phyloP scores from a whole-genome alignment of 2,797 vertebrate genomes.

The Echiichthys vipera region DNA sequence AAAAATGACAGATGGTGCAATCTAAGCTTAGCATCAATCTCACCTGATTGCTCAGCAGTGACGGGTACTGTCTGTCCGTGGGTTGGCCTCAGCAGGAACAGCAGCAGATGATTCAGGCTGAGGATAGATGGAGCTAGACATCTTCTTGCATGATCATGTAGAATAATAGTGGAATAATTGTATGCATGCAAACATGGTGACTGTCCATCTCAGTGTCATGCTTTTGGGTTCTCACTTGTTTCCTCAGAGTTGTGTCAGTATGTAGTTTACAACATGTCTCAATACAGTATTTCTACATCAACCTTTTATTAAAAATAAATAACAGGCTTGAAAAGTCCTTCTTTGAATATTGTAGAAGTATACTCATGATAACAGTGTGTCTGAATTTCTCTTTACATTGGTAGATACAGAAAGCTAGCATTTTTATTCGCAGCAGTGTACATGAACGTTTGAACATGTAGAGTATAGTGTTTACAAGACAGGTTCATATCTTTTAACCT shows the following conservation, averaged over 20 bases:
- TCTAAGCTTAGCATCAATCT: constrained; percentile 56
- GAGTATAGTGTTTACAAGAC: constrained; percentile 48
- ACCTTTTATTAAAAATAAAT: constrained; percentile 75
- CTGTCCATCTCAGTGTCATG: no score
- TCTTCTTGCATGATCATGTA: constrained; percentile 19
- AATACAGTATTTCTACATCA: constrained; percentile 66
- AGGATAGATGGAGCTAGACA: constrained; percentile 32
- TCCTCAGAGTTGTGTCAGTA: constrained; percentile 1
- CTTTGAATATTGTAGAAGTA: constrained; percentile 53
- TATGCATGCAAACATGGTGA: no score
- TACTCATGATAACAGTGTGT: constrained; percentile 50
- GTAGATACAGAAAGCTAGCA: constrained; percentile 36
- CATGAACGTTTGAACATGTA: constrained; percentile 54
- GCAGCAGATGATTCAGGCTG: constrained; percentile 8
- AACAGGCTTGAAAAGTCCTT: constrained; percentile 64
- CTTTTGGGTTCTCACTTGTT: no score
- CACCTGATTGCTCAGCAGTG: constrained; percentile 51
- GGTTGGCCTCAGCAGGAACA: constrained; percentile 28
- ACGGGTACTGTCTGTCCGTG: constrained; percentile 42
- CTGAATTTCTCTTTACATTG: constrained; percentile 42
- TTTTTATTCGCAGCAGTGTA: constrained; percentile 35
- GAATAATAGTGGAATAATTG: no score
- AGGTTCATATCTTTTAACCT: constrained; percentile 28
- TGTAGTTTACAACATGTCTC: constrained; percentile 70
- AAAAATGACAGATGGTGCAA: constrained; percentile 65